Base-by-base conservation (phyloP, 2,888 invertebrate genomes). In the Scaptomyza reducta region DNA sequence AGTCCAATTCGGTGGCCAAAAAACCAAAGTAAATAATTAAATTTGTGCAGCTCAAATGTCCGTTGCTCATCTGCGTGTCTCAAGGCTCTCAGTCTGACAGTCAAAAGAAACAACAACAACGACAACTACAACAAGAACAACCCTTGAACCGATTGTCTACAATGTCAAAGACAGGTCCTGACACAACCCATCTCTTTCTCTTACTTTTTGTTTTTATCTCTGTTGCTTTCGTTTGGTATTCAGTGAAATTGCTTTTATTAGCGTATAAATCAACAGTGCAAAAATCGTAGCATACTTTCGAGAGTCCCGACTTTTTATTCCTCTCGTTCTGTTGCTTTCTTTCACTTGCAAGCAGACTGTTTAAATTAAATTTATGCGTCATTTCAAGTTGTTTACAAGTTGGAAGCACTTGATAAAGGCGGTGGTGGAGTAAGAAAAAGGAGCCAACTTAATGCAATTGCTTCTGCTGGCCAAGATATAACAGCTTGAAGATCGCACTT, bases 281-380 rank as follows among this genome's bases (percentile, higher is more conserved):
- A 84, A 83, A 84, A 82, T 82, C 85, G 82, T 81, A 84, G 87
- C 73, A 78, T 46, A 74, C 80, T 86, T 79, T 67, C 42, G 62
- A 58, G 59, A 53, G 74, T 25, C 13, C 33, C 49, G 13, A 3
- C 13, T 31, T 9, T 18, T 1, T 55, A 22, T 22, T n/a, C 10
- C 31, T 7, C 22, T 40, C 10, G 31, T 41, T n/a, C 27, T 35
- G 62, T 11, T 25, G 6, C 40, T 6, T 14, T 16, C 13, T 10
- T 10, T 6, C 13, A n/a, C 42, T 31, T 18, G 38, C 35, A 9
- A 38, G 44, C 58, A 44, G 59, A 57, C 63, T 78, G 79, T 84
- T 82, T 82, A 81, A 82, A 87, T 87, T 87, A 81, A 81, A 81
- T 81, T 86, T 86, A 87, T 87, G 82, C 82, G 78, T 85, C 82